A percentile compares a stretch with the other conserved stretches of the same genome.
Evolutionary conservation across 2,113 vertebrate species (phyloP).

Genomic region (Orthonyx spaldingii): DNA sequence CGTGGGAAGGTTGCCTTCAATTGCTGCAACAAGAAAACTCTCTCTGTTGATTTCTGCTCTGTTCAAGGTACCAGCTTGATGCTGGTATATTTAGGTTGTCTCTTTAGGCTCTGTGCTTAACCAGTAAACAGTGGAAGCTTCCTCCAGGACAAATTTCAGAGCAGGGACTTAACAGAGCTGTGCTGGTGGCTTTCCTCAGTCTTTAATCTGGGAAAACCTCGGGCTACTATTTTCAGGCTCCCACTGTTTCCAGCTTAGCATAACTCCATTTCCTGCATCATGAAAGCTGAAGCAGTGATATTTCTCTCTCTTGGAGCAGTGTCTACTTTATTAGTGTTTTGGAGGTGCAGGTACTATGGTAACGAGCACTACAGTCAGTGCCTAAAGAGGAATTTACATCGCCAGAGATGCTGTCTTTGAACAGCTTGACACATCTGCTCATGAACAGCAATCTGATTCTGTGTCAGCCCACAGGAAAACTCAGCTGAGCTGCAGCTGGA

Average conservation of each 20-base stretch:
- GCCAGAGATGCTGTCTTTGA: background rate
- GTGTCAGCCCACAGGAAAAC: background rate
- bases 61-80: background rate
- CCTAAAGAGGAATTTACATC: constrained; percentile 9
- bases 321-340: constrained; percentile 27
- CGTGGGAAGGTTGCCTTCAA: background rate
- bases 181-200: background rate
- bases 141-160: constrained; percentile 4
- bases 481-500: constrained; percentile 4
- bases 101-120: background rate
- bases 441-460: background rate
- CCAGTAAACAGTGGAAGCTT: background rate
- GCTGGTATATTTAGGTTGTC: background rate
- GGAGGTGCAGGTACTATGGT: constrained; percentile 8
- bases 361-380: background rate
- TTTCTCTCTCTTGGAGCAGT: background rate
- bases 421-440: constrained; percentile 38
- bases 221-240: constrained; percentile 8
- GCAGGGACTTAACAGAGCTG: background rate
- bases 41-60: background rate
- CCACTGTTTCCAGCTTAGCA: background rate
- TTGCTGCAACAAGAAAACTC: background rate
- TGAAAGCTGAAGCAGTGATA: background rate
- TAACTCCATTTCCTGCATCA: background rate
- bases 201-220: constrained; percentile 8